Evolutionary conservation across 2,113 vertebrate species (phyloP).

Genomic region (Podarcis muralis): DNA sequence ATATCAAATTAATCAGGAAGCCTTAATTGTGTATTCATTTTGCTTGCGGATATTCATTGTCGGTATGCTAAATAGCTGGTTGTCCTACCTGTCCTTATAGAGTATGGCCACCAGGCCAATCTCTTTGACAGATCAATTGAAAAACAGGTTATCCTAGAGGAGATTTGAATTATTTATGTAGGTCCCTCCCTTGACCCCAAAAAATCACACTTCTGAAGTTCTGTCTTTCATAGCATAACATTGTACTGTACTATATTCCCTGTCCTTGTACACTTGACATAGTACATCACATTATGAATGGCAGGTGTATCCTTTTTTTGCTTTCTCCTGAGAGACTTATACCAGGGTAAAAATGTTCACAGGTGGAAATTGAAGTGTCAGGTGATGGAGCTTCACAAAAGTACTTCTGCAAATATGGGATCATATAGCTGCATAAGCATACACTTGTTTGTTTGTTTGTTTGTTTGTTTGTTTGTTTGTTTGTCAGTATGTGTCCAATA

Average conservation of each 20-base stretch:
- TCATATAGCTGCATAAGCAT: not conserved
- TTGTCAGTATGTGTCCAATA: too few species aligned
- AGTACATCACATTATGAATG: accelerated
- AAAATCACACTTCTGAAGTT: slow-evolving; percentile 10
- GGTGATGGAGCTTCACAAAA: not conserved
- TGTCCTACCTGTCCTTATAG: slow-evolving; percentile 64
- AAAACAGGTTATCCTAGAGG: slow-evolving; percentile 26
- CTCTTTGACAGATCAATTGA: slow-evolving; percentile 48
- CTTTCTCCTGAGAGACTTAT: not conserved
- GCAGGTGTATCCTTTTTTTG: not conserved
- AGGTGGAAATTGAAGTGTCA: not conserved
- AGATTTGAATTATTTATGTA: slow-evolving; percentile 27
- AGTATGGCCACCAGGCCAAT: slow-evolving; percentile 39
- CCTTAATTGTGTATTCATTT: slow-evolving; percentile 65
- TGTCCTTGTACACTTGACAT: not conserved
- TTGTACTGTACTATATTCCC: not conserved
- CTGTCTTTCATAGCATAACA: not conserved
- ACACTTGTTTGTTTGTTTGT: not conserved
- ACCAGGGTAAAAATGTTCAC: not conserved
- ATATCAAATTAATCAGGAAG: slow-evolving; percentile 52
- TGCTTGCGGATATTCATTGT: slow-evolving; percentile 36
- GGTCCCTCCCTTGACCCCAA: slow-evolving; percentile 18
- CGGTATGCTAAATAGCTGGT: slow-evolving; percentile 62
- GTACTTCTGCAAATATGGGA: not conserved
- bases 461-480: too few species aligned